Evolutionary conservation across 2,888 invertebrate species (phyloP), one percentile per base, ranked within the genome.

Genomic region (Euproctis similis): DNA sequence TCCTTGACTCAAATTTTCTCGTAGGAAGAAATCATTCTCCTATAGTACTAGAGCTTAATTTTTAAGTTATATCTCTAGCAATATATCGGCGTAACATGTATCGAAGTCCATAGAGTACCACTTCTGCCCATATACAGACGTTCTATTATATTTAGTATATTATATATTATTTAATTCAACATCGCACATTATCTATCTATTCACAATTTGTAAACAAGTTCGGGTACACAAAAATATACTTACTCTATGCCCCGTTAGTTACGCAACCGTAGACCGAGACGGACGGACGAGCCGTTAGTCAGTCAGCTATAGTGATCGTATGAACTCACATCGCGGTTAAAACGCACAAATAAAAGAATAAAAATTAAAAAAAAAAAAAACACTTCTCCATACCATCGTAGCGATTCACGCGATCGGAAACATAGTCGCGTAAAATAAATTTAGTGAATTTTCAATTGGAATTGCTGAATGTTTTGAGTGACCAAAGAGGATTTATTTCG

Each of bases 181-280:
- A 35, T 21, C 31, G 22, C 28, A 34, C 30, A 26, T 28, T 27
- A 29, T 30, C 26, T 25, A 14, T 29, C 26, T 25, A 14, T 29
- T 30, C 29, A 37, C 39, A 41, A 45, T 14, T 49, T 39, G 36
- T 36, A 30, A 17, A 47, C 57, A 62, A 54, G 60, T 51, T 74
- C 72, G 67, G n/a, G 66, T 67, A 62, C 60, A 64, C 60, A 53
- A 48, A 47, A 55, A 55, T 60, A 40, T 54, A 62, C 62, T 66
- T 76, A 76, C 75, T 80, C 78, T 77, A 73, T 75, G 76, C 65
- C 63, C 76, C 76, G 78, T 80, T 78, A 77, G 69, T 81, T 81
- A 77, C 78, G 78, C 75, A 77, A 80, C 61, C 60, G 55, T 56
- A 63, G 62, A 64, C 64, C 61, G 68, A 57, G 62, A 65, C 69